phyloP scores from a whole-genome alignment of 2,113 vertebrate species.

The Apteryx owenii region DNA sequence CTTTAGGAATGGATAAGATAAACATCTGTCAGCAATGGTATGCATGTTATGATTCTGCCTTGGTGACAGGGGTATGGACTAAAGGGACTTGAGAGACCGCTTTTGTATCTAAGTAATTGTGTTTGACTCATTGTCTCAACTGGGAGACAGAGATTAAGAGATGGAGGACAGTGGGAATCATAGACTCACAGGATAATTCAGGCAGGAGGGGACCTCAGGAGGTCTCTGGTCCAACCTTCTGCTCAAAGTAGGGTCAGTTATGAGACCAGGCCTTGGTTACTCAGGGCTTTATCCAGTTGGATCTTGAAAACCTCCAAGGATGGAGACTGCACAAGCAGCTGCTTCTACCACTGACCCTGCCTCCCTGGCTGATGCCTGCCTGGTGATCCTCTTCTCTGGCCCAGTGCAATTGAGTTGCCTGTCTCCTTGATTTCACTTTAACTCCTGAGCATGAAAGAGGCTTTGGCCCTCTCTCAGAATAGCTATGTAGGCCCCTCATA shows the following conservation, averaged over 20 bases:
- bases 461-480: not conserved
- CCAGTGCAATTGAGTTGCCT: rapidly evolving
- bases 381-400: not conserved
- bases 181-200: not conserved
- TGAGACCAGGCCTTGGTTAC: not conserved
- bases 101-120: not conserved
- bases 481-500: not conserved
- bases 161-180: not conserved
- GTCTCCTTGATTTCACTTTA: not conserved
- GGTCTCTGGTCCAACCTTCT: not conserved
- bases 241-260: not conserved
- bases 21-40: not conserved
- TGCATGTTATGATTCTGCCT: not conserved
- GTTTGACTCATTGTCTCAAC: not conserved
- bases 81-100: not conserved
- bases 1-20: not conserved
- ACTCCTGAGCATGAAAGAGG: not conserved
- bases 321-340: not conserved
- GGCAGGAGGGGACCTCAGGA: not conserved
- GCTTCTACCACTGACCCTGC: not conserved
- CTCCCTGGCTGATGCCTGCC: not conserved
- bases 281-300: not conserved
- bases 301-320: not conserved
- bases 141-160: not conserved
- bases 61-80: not conserved